A percentile compares a stretch with the other conserved stretches of the same genome.
phyloP scores from a whole-genome alignment of 1,140 invertebrate species.

The Orchestia grillus region DNA sequence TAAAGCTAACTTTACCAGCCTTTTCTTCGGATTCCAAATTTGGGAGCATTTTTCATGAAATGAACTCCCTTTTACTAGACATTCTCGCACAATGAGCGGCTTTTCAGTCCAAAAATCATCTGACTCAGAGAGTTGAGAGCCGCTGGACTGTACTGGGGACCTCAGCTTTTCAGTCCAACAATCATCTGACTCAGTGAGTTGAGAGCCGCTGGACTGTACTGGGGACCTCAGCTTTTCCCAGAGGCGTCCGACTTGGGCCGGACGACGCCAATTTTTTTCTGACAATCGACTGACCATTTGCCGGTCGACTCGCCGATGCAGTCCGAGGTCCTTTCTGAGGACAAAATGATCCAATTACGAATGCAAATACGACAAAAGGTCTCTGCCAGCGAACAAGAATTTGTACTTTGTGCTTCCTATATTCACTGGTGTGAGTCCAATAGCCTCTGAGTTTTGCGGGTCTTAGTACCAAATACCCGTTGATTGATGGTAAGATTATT shows the following conservation, averaged over 20 bases:
- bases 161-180: too few relatives aligned
- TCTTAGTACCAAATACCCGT: neutral
- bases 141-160: neutral
- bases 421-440: neutral
- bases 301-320: neutral
- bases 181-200: too few relatives aligned
- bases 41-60: too few relatives aligned
- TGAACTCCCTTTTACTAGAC: too few relatives aligned
- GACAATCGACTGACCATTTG: constrained; percentile 7
- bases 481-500: neutral
- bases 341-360: neutral
- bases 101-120: too few relatives aligned
- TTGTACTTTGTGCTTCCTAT: neutral
- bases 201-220: neutral
- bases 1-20: too few relatives aligned
- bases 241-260: neutral
- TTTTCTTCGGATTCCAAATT: too few relatives aligned
- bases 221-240: neutral
- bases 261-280: neutral
- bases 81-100: too few relatives aligned
- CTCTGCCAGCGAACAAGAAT: neutral
- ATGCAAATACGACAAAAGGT: constrained; percentile 8
- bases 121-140: too few relatives aligned
- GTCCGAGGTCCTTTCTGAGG: neutral
- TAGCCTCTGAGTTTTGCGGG: neutral